Evolutionary conservation across 37 sponge, comb jelly and placozoan species (phyloP).

Genomic region (Hormiphora californensis): DNA sequence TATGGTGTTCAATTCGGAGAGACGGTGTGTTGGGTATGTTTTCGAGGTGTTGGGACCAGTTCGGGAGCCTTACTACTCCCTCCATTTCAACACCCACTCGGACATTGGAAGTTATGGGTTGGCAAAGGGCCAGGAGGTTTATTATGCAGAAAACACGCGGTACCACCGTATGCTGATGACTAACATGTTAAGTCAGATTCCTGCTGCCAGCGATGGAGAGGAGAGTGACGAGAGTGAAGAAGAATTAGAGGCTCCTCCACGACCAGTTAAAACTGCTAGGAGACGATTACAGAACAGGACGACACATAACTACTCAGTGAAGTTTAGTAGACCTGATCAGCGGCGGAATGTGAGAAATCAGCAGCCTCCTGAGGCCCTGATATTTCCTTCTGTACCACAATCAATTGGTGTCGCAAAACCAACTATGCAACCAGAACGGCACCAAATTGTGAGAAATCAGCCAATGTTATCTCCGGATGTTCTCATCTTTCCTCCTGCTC

Average conservation of each 20-base stretch:
- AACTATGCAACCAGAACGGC: no score
- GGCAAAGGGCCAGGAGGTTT: background rate
- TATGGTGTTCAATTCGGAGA: slow-evolving; percentile 5
- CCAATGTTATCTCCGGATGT: no score
- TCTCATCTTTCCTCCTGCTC: no score
- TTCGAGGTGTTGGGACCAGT: slow-evolving; percentile 41
- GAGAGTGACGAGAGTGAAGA: background rate
- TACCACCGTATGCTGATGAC: background rate
- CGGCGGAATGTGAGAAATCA: no score
- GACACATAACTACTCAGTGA: no score
- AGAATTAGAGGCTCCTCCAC: background rate
- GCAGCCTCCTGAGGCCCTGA: no score
- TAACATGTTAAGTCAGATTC: background rate
- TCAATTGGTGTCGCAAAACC: no score
- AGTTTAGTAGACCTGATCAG: no score
- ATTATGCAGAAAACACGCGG: background rate
- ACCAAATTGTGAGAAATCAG: no score
- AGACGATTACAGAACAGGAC: background rate
- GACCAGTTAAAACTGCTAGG: background rate
- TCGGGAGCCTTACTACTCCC: slow-evolving; percentile 14
- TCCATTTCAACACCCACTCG: slow-evolving; percentile 24
- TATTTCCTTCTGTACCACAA: no score
- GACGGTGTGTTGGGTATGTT: slow-evolving; percentile 12
- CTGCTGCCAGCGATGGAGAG: background rate
- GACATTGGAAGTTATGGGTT: background rate